Percentiles rank a stretch among this genome's conserved stretches.
These are phyloP conservation scores for Baryphthengus martii DNA, from an alignment of 2,113 vertebrate genomes.

Conservation along the genomic window DNA sequence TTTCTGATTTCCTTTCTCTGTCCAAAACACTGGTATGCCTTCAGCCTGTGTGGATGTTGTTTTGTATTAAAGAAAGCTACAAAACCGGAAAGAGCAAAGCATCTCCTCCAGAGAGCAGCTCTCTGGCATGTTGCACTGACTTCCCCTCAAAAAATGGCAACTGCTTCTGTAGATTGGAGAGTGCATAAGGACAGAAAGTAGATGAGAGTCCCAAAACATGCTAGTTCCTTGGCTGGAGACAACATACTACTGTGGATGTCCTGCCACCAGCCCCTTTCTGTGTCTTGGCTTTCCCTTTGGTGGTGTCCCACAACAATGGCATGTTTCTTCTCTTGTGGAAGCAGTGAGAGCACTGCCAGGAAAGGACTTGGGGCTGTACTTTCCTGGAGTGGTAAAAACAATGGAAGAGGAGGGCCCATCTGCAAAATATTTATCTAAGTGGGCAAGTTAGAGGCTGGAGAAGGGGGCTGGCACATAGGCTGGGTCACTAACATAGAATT, in stretches of 20 bases:
- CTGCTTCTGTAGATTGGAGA: background rate
- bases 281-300: background rate
- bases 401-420: background rate
- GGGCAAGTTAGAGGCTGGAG: background rate
- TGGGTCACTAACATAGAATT: background rate
- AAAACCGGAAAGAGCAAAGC: background rate
- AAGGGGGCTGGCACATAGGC: background rate
- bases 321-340: background rate
- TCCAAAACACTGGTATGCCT: background rate
- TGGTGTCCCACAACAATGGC: background rate
- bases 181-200: background rate
- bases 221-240: background rate
- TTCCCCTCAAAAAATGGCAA: background rate
- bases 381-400: background rate
- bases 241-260: background rate
- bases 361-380: background rate
- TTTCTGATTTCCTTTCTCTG: background rate
- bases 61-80: background rate
- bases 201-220: background rate
- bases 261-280: background rate
- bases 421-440: background rate
- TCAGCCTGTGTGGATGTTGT: background rate
- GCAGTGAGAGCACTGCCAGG: rapidly evolving
- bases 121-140: background rate
- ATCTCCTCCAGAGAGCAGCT: background rate